Evolutionary conservation across 35 echinoderm and acorn worm genomes (phyloP), one percentile per base, ranked within the genome.

Genomic region (Nesometra sesokonis): DNA sequence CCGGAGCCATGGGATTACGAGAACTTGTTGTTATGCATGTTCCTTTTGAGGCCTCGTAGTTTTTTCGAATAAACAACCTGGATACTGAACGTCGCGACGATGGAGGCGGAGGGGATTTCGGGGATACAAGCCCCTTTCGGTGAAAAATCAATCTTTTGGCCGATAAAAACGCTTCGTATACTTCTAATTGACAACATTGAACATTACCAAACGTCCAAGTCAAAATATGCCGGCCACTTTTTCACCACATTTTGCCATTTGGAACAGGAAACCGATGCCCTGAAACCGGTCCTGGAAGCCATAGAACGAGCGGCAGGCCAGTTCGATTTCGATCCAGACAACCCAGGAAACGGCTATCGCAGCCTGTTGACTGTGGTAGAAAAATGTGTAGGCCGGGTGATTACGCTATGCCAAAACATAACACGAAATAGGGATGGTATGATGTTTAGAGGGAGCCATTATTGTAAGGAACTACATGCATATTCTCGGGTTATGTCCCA

Each of bases 111-210:
- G 1, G 39, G 39, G 15, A 15, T 43, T 7, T 15, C 15, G 39
- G 52, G 52, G 7, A 67, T 67, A 67, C 52, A 67, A 67, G 11
- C 52, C 23, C 11, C 9, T 2, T 27, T 67, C 0, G 52, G 52
- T 67, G 86, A 86, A 46, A 89, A 94, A 90, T 90, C 96, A 31
- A 87, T 92, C 30, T 36, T 82, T 0, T 11, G 47, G 33, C 81
- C 92, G 0, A 92, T 94, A 77, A 85, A 94, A 79, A 91, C 90
- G 11, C 93, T 99, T 79, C 90, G 93, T 34, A 85, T 90, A 29
- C 87, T 93, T 32, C 86, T 93, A 35, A 92, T 99, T 77, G 90
- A 94, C 88, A 99, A 99, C 79, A 99, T 99, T 32, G 96, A 89
- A 78, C 90, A 99, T 47, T 99, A 91, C 81, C 89, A 93, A 78